Conservation (phyloP, 2,113 vertebrate genomes). For the Rallus limicola region DNA sequence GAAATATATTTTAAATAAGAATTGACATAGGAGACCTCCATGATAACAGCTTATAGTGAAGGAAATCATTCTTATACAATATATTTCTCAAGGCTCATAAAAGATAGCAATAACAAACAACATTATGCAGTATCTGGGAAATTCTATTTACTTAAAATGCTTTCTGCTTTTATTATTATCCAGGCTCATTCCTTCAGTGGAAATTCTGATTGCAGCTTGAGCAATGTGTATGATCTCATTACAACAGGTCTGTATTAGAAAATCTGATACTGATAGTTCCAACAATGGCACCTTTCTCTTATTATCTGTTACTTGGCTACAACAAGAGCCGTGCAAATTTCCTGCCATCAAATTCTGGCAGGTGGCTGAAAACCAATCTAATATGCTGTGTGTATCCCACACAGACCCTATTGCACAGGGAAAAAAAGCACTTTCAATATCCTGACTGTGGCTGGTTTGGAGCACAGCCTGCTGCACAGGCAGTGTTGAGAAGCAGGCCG, state of each 20-base stretch:
- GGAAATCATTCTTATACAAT: conserved; percentile 49
- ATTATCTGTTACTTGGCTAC: conserved; percentile 45
- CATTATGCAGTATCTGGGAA: conserved; percentile 57
- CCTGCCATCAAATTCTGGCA: conserved; percentile 7
- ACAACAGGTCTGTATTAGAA: conserved; percentile 41
- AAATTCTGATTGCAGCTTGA: conserved; percentile 45
- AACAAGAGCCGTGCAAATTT: conserved; percentile 42
- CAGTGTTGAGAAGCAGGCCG: background rate
- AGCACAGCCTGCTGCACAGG: background rate
- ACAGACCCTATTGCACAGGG: background rate
- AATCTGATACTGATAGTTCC: conserved; percentile 44
- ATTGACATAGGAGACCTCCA: conserved; percentile 55
- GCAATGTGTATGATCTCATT: conserved; percentile 43
- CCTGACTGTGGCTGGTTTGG: background rate
- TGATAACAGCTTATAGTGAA: conserved; percentile 63
- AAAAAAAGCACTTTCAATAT: background rate
- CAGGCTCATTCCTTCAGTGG: conserved; percentile 11
- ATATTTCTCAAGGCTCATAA: conserved; percentile 55
- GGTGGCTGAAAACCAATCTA: conserved; percentile 19
- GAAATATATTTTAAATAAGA: conserved; percentile 68
- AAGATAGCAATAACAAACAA: conserved; percentile 58
- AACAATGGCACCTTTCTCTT: conserved; percentile 48
- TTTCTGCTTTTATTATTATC: conserved; percentile 66
- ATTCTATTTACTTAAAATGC: conserved; percentile 68
- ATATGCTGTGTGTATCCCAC: background rate